Percentiles rank a stretch among this genome's conserved stretches.
These are phyloP conservation scores for Galemys pyrenaicus DNA, from an alignment of 2,113 vertebrate species.

Conservation along the genomic window DNA sequence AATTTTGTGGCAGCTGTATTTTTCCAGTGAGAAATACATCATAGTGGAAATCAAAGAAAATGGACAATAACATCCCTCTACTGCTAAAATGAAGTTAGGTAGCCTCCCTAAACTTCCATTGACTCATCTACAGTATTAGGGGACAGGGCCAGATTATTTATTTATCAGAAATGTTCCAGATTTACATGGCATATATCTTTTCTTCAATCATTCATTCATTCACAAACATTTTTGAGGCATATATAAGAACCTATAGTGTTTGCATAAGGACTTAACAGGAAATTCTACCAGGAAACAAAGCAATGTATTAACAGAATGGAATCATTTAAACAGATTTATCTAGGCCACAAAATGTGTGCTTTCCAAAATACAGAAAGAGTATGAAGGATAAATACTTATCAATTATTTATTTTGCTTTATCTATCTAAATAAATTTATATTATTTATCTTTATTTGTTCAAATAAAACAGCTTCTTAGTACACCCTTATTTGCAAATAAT, in stretches of 20 bases:
- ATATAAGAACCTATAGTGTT: not conserved
- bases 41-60: not conserved
- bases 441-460: not conserved
- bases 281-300: conserved; percentile 23
- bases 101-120: not conserved
- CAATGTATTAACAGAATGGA: not conserved
- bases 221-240: not conserved
- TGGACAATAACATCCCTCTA: not conserved
- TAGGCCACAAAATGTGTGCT: not conserved
- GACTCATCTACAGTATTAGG: not conserved
- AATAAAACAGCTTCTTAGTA: not conserved
- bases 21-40: not conserved
- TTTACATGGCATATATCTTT: not conserved
- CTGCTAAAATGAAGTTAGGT: not conserved
- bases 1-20: not conserved
- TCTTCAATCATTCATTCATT: not conserved
- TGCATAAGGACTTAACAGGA: not conserved
- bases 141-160: not conserved
- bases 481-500: conserved; percentile 8
- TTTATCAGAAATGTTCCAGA: not conserved
- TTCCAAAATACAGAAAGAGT: not conserved
- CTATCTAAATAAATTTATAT: not conserved
- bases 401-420: not conserved
- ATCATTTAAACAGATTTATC: conserved; percentile 1
- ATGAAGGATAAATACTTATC: not conserved